Conservation (phyloP, 2,797 vertebrate genomes). For the Mormyrops boulengeri region DNA sequence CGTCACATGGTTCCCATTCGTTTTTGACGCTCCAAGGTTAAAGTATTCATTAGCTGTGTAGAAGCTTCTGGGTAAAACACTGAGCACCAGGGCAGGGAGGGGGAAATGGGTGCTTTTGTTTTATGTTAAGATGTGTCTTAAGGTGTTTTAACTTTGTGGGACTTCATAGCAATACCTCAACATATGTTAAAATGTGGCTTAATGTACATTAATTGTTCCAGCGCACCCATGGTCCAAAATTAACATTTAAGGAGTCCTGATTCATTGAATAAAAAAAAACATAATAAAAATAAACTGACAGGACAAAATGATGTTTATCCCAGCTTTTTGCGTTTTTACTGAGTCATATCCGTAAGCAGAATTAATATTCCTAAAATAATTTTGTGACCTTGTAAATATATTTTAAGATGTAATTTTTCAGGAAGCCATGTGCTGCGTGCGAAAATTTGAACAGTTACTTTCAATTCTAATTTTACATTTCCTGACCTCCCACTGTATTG, state of each 20-base stretch:
- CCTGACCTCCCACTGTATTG: background rate
- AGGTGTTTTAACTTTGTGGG: background rate
- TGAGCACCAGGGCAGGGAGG: background rate
- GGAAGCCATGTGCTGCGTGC: background rate
- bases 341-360: background rate
- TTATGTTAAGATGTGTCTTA: background rate
- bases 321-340: background rate
- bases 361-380: background rate
- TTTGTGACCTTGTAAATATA: background rate
- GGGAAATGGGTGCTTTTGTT: background rate
- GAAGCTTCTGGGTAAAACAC: background rate
- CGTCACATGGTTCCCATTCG: slow-evolving; percentile 38
- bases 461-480: background rate
- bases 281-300: background rate
- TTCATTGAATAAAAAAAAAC: background rate
- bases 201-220: background rate
- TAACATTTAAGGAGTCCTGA: background rate
- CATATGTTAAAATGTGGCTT: background rate
- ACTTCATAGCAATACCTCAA: background rate
- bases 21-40: slow-evolving; percentile 44
- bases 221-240: background rate
- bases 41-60: slow-evolving; percentile 24
- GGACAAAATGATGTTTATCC: background rate
- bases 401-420: background rate
- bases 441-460: background rate